Evolutionary conservation across 2,797 vertebrate species (phyloP), one percentile per base, ranked within the genome.

Genomic region (Cirrhinus mrigala): DNA sequence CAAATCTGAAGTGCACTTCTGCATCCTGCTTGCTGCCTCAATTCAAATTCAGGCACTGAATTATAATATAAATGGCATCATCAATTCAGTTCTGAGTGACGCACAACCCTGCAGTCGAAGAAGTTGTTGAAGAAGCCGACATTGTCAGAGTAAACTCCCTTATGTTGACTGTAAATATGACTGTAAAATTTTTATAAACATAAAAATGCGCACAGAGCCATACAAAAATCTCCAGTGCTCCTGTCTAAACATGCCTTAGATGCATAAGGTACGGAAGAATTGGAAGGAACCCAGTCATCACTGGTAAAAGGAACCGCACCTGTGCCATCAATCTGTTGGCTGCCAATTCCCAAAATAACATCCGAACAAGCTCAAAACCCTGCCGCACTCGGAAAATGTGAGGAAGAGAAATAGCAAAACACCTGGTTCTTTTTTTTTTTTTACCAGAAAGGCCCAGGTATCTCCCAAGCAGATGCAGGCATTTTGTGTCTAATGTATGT

Each of bases 401-500:
- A 79, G 81, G n/a, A 64, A 24, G 27, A 81, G 29, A 75, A 48
- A 71, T 24, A 79, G 24, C 71, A 82, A 69, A 82, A 89, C 78
- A 66, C 85, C 84, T 66, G 15, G 90, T 79, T 90, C 90, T 86
- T 87, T 87, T 33, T 33, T 86, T 87, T 87, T 33, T 33, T 90
- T 84, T 75, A 91, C 69, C 87, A 90, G 81, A 92, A 90, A 89
- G 89, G 88, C 56, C 78, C 85, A 75, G 9, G 50, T 86, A 91
- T 88, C 86, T 90, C 85, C 79, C 88, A 90, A 88, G 83, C 90
- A 92, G 90, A 93, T 92, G 91, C 89, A 82, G 33, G 82, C 87
- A 89, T 90, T 89, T 91, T 46, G 88, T 89, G 85, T 85, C 89
- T 76, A 91, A 91, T 89, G 81, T 82, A 80, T 82, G 90, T 66